Evolutionary conservation across 2,113 vertebrate genomes (phyloP).

Genomic region (Nothoprocta pentlandii): DNA sequence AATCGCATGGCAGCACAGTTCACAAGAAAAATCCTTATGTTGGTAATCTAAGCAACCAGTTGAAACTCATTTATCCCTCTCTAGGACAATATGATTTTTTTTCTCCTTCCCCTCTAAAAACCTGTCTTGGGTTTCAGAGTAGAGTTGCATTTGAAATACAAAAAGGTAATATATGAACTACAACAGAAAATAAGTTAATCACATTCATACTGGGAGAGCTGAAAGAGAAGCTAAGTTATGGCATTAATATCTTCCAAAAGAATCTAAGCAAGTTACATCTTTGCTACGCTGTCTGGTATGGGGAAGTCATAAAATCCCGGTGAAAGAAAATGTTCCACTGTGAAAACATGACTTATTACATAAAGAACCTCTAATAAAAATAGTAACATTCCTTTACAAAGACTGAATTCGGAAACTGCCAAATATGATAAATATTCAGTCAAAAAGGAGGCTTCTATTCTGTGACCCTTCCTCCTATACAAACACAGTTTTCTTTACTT

Average conservation of each 20-base stretch:
- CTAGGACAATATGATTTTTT: background rate
- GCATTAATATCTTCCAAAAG: background rate
- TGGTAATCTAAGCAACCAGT: background rate
- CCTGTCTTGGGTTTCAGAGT: background rate
- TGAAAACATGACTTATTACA: slow-evolving; percentile 32
- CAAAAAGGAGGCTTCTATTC: background rate
- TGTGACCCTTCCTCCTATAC: background rate
- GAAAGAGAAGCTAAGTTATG: background rate
- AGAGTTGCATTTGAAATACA: background rate
- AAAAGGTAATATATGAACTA: background rate
- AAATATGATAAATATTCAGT: background rate
- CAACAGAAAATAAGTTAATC: background rate
- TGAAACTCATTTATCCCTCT: background rate
- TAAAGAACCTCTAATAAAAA: slow-evolving; percentile 50
- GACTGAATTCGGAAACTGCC: slow-evolving; percentile 17
- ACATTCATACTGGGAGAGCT: background rate
- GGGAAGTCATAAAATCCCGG: slow-evolving; percentile 14
- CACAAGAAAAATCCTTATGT: background rate
- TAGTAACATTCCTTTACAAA: slow-evolving; percentile 43
- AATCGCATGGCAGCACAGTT: background rate
- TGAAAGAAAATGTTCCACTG: slow-evolving; percentile 26
- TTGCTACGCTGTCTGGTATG: background rate
- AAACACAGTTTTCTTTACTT: background rate
- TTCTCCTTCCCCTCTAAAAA: background rate
- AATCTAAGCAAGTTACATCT: background rate